Evolutionary conservation across 2,888 invertebrate species (phyloP).

Genomic region (Lycocerus yunnanus): DNA sequence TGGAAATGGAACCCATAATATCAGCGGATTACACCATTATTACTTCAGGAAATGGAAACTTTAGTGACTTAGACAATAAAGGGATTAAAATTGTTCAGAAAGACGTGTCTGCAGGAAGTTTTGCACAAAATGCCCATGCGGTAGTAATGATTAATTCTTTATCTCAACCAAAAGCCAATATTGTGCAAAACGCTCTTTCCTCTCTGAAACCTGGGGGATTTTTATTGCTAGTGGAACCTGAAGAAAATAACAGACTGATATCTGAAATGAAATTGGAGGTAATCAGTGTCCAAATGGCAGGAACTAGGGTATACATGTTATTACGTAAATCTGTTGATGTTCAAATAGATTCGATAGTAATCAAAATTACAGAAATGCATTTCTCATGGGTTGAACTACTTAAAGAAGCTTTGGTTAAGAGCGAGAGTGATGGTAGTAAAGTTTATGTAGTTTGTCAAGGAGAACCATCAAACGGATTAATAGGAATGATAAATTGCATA

Average conservation of each 20-base stretch:
- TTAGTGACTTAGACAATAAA: slow-evolving; percentile 61
- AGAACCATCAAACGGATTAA: slow-evolving; percentile 73
- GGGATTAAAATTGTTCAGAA: slow-evolving; percentile 69
- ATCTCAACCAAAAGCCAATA: slow-evolving; percentile 58
- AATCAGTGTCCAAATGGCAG: slow-evolving; percentile 67
- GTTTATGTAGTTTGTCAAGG: slow-evolving; percentile 73
- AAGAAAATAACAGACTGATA: slow-evolving; percentile 53
- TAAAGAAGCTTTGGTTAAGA: slow-evolving; percentile 73
- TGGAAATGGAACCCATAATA: slow-evolving; percentile 76
- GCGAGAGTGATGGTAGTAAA: slow-evolving; percentile 63
- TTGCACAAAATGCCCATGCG: slow-evolving; percentile 72
- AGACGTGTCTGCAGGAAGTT: slow-evolving; percentile 63
- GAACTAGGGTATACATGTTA: slow-evolving; percentile 68
- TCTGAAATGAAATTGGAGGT: slow-evolving; percentile 58
- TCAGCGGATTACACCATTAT: slow-evolving; percentile 66
- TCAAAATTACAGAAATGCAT: slow-evolving; percentile 70
- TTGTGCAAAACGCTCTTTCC: slow-evolving; percentile 63
- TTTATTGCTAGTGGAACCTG: slow-evolving; percentile 73
- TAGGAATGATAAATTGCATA: slow-evolving; percentile 91
- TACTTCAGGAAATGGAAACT: slow-evolving; percentile 58
- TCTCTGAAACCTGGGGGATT: slow-evolving; percentile 73
- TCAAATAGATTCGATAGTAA: slow-evolving; percentile 56
- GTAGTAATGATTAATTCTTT: slow-evolving; percentile 70
- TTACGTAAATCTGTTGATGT: slow-evolving; percentile 61
- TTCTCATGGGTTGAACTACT: slow-evolving; percentile 83